Conservation (phyloP, 2,888 invertebrate species). For the Prosapia bicincta region DNA sequence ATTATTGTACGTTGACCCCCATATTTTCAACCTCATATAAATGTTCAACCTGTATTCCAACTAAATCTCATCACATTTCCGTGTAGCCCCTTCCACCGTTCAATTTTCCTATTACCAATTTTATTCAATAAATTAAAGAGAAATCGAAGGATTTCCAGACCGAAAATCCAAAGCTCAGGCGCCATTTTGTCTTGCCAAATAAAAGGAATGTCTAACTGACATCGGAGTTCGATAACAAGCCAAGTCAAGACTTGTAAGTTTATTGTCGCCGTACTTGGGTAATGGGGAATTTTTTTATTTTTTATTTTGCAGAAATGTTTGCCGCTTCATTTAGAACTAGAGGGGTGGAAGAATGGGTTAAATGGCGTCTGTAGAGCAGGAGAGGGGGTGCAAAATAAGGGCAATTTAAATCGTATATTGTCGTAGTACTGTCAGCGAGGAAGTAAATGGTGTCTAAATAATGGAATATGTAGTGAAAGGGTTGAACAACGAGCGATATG, state of each 20-base stretch:
- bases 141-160: background rate
- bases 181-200: background rate
- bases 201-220: background rate
- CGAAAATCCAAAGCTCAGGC: background rate
- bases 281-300: background rate
- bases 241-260: background rate
- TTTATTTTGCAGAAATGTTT: background rate
- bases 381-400: constrained; percentile 9
- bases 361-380: background rate
- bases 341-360: background rate
- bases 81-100: too few species aligned
- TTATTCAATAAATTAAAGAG: background rate
- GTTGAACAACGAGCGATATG: background rate
- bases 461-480: background rate
- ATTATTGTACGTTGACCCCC: too few species aligned
- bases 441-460: constrained; percentile 3
- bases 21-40: too few species aligned
- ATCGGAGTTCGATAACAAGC: background rate
- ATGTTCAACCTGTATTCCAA: too few species aligned
- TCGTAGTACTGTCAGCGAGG: constrained; percentile 14
- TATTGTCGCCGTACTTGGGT: background rate
- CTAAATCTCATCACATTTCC: too few species aligned
- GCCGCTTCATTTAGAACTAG: background rate
- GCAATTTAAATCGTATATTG: constrained; percentile 20
- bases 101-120: background rate